Conservation (phyloP, 2,797 vertebrate species). For the Parauchenoglanis punctatus region DNA sequence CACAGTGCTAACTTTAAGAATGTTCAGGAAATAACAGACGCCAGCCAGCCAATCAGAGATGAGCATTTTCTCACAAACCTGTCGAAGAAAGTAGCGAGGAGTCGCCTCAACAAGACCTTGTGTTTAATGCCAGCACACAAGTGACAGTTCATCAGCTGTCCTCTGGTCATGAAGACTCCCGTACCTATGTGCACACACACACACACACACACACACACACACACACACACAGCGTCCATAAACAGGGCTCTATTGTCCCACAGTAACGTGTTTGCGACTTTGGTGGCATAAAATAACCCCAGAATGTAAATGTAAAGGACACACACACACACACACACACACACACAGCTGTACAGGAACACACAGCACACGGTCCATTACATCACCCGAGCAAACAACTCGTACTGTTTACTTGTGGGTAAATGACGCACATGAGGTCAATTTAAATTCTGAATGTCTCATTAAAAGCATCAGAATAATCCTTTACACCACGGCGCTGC, state of each 20-base stretch:
- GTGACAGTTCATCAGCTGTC: constrained; percentile 99
- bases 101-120: constrained; percentile 92
- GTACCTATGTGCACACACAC: constrained; percentile 78
- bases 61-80: constrained; percentile 75
- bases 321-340: constrained; percentile 24
- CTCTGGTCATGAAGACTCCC: constrained; percentile 95
- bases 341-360: not conserved
- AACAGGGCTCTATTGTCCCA: constrained; percentile 20
- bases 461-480: not conserved
- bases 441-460: not conserved
- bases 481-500: too few species aligned
- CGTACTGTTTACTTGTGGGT: not conserved
- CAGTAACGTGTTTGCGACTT: not conserved
- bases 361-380: not conserved
- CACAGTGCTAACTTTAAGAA: not conserved
- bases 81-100: constrained; percentile 97
- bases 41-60: not conserved
- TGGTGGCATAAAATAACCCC: constrained; percentile 3
- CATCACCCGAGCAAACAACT: constrained; percentile 23
- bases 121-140: constrained; percentile 97
- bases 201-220: constrained; percentile 34
- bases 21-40: not conserved
- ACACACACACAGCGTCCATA: constrained; percentile 22
- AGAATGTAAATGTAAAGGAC: not conserved
- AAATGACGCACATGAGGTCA: not conserved